phyloP scores from a whole-genome alignment of 2,113 vertebrate genomes.

The Apaloderma vittatum region DNA sequence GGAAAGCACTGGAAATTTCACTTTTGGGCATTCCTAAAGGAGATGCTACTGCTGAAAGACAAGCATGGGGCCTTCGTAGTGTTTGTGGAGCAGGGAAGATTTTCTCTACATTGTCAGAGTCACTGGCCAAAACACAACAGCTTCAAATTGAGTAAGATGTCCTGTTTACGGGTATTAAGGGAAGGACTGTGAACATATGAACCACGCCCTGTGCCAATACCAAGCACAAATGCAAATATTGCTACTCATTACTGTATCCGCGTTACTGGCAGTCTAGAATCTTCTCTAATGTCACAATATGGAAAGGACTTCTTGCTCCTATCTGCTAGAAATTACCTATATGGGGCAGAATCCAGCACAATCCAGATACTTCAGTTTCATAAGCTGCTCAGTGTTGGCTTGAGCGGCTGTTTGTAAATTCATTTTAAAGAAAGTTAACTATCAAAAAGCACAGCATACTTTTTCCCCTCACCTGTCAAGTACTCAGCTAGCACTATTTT shows the following conservation, averaged over 20 bases:
- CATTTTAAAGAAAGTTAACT: neutral
- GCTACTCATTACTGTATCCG: neutral
- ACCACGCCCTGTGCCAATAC: neutral
- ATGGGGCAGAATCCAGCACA: rapidly evolving
- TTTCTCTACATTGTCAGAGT: neutral
- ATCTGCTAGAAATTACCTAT: neutral
- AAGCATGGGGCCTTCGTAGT: neutral
- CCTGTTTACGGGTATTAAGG: neutral
- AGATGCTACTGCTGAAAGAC: neutral
- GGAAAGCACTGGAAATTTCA: neutral
- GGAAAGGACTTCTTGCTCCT: neutral
- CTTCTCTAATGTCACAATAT: neutral
- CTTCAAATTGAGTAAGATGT: neutral
- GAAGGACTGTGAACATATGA: neutral
- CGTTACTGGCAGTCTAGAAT: neutral
- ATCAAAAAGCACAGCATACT: neutral
- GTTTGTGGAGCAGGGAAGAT: neutral
- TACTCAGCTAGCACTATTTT: neutral
- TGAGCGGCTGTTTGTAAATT: neutral
- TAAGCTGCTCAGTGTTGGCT: neutral
- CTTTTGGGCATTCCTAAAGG: neutral
- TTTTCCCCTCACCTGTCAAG: neutral
- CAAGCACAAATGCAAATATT: neutral
- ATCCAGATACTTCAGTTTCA: neutral
- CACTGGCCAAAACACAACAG: neutral